phyloP scores from a whole-genome alignment of 1,140 invertebrate species.

The Gyrodactylus bullatarudis region DNA sequence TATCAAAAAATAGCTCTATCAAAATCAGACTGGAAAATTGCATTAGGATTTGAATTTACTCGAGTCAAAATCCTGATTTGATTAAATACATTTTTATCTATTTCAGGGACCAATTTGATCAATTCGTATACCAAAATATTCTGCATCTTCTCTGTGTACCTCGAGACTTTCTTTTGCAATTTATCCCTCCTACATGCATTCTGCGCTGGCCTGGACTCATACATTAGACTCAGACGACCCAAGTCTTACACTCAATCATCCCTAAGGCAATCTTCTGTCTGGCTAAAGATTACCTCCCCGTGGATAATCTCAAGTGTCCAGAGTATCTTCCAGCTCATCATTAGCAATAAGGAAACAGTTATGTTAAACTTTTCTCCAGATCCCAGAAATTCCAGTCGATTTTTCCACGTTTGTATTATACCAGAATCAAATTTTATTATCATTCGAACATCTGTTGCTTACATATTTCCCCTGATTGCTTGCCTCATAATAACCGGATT shows the following conservation, averaged over 20 bases:
- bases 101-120: neutral
- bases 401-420: neutral
- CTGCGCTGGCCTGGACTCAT: neutral
- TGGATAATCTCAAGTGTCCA: neutral
- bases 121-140: neutral
- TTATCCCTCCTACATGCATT: neutral
- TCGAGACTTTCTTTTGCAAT: slow-evolving; percentile 2
- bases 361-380: neutral
- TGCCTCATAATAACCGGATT: neutral
- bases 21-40: too few species aligned
- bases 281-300: neutral
- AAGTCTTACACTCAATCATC: neutral
- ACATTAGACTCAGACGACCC: neutral
- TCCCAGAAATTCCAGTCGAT: neutral
- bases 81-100: too few species aligned
- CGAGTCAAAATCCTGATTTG: too few species aligned
- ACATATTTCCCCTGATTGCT: neutral
- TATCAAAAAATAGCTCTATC: too few species aligned
- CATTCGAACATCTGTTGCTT: neutral
- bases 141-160: neutral
- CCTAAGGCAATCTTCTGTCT: neutral
- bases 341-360: neutral
- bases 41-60: too few species aligned
- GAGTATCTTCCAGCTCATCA: neutral
- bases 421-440: neutral